A percentile compares a stretch with the other conserved stretches of the same genome.
Conservation (phyloP, 2,888 invertebrate species). For the Globia sparganii region DNA sequence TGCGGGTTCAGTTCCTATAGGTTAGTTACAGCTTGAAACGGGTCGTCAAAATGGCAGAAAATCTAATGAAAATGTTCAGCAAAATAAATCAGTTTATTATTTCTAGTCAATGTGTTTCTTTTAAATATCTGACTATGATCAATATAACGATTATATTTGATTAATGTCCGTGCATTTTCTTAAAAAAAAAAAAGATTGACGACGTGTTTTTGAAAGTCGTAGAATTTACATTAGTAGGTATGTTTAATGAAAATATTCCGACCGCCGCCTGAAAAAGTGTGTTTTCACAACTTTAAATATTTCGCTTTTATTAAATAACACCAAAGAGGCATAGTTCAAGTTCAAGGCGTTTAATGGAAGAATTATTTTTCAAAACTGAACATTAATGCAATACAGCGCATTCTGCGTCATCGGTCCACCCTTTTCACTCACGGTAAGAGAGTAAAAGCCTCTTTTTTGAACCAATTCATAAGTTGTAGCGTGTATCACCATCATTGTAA, state of each 20-base stretch:
- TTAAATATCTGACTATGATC: neutral
- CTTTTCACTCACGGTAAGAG: constrained; percentile 85
- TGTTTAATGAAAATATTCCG: neutral
- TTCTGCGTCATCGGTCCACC: constrained; percentile 83
- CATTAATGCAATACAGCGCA: constrained; percentile 83
- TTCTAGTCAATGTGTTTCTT: neutral
- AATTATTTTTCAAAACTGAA: constrained; percentile 71
- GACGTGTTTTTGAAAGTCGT: neutral
- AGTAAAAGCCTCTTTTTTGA: constrained; percentile 82
- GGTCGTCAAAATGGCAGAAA: constrained; percentile 1
- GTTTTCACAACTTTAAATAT: neutral
- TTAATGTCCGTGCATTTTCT: neutral
- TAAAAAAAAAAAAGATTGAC: neutral
- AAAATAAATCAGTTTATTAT: neutral
- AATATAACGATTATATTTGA: neutral
- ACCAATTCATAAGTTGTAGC: constrained; percentile 68
- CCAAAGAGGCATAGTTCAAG: neutral
- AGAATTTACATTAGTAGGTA: neutral
- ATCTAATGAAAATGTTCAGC: neutral
- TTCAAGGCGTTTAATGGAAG: neutral
- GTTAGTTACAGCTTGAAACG: constrained; percentile 8
- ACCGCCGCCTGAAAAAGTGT: neutral
- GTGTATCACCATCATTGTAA: constrained; percentile 42
- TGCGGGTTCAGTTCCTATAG: constrained; percentile 28
- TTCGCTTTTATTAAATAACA: neutral